Percentiles rank a stretch among this genome's conserved stretches.
phyloP scores from a whole-genome alignment of 2,113 vertebrate genomes.

The Lucifuga dentata region DNA sequence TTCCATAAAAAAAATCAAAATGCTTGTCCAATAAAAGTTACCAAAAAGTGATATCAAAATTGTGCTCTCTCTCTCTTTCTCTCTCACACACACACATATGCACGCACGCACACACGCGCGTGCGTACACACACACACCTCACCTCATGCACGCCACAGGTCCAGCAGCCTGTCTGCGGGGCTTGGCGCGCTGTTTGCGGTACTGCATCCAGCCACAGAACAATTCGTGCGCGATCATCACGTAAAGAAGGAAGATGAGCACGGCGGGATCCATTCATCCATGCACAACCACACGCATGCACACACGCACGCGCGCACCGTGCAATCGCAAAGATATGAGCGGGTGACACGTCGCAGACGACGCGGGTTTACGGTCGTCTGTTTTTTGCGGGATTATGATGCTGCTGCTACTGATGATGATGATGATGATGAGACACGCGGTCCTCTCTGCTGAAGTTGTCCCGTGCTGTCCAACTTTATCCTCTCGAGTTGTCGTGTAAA shows the following conservation, averaged over 20 bases:
- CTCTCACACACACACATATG: too few species aligned
- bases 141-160: conserved; percentile 85
- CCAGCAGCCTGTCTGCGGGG: conserved; percentile 79
- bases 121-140: conserved; percentile 36
- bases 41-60: too few species aligned
- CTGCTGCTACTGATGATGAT: background rate
- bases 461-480: conserved; percentile 42
- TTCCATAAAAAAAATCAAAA: too few species aligned
- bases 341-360: background rate
- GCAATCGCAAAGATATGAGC: background rate
- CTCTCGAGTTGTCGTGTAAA: conserved; percentile 15
- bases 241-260: conserved; percentile 92
- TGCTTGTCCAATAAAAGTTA: too few species aligned
- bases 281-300: too few species aligned
- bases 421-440: background rate
- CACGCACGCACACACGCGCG: too few species aligned
- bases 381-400: background rate
- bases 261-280: conserved; percentile 87
- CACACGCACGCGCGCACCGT: conserved; percentile 2
- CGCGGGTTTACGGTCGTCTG: background rate
- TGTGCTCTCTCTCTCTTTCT: too few species aligned
- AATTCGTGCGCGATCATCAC: conserved; percentile 90
- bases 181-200: conserved; percentile 85
- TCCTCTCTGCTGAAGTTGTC: conserved; percentile 26
- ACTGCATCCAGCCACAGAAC: conserved; percentile 90